Base-by-base conservation (phyloP, 2,113 vertebrate genomes). In the human region DNA sequence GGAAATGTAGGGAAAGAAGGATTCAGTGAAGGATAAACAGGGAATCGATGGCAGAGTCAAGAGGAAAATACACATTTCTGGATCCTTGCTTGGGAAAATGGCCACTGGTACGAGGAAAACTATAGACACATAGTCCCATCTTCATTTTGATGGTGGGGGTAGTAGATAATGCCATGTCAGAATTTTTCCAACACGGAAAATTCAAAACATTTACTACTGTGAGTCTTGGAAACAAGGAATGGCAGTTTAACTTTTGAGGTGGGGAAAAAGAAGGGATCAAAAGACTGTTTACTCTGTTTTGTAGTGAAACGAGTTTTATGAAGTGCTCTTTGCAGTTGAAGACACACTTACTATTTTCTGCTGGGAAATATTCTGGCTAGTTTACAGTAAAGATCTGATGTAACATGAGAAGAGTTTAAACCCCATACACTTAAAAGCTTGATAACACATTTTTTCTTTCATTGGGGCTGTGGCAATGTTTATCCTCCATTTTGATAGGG, bases 311-410 rank as follows among this genome's bases (percentile, higher is more conserved):
- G 83, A 96, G 45, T 96, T 98, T 98, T 97, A 98, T 23, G 92
- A 82, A 95, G 95, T 50, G 92, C 90, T 97, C 96, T 96, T 97
- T 97, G 97, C 66, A 98, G 96, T 13, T 96, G 92, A 98, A 98
- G 97, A 97, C 91, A 97, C 45, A 85, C 96, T 97, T 95, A 97
- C 95, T 97, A 93, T 98, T 98, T 98, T 98, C 96, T 98, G 94
- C 96, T 98, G 98, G 97, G 98, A 98, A 97, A 70, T 57, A 93
- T 94, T 97, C 96, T 94, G 97, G 97, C 97, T 93, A 79, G 76
- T 98, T 97, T 96, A 98, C 94, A 97, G 87, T 87, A 96, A 96
- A 97, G 98, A 97, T 80, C 75, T 97, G 98, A 94, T 97, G 95
- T 43, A 95, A 98, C 91, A 98, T 48, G 89, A 98, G 94, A 98